Conservation (phyloP, 2,113 vertebrate species). For the Penelope pileata region DNA sequence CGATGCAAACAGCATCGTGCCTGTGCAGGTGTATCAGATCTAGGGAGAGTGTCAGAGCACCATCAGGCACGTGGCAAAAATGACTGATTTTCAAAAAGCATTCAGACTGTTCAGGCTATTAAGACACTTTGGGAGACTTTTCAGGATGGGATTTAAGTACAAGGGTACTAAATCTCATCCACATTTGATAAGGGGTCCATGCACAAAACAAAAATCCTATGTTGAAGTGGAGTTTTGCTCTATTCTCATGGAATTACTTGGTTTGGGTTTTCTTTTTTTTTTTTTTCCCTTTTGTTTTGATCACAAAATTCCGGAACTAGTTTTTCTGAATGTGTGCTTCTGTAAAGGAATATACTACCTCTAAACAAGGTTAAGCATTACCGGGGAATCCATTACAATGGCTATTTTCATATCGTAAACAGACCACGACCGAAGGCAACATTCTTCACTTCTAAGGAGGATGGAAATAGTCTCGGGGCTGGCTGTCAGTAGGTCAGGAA, state of each 20-base stretch:
- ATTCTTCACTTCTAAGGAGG: neutral
- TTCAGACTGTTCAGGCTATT: too few species aligned
- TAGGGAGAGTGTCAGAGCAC: neutral
- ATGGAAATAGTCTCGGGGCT: neutral
- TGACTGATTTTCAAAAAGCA: neutral
- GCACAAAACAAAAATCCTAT: neutral
- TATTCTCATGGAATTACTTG: neutral
- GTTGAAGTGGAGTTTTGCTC: neutral
- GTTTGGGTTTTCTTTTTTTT: neutral
- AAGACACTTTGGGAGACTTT: neutral
- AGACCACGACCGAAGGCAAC: neutral
- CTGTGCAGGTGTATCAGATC: neutral
- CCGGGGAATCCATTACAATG: neutral
- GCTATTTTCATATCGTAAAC: neutral
- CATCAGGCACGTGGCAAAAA: neutral
- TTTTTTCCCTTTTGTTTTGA: neutral
- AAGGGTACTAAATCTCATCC: neutral
- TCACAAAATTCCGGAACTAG: neutral
- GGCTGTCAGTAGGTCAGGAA: neutral
- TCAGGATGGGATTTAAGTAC: neutral
- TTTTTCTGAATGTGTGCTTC: neutral
- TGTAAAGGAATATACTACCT: neutral
- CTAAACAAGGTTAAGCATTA: neutral
- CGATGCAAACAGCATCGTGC: neutral
- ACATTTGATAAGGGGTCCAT: neutral